Conservation (phyloP, 2,797 vertebrate species). For the Gymnoscopelus microlampas region DNA sequence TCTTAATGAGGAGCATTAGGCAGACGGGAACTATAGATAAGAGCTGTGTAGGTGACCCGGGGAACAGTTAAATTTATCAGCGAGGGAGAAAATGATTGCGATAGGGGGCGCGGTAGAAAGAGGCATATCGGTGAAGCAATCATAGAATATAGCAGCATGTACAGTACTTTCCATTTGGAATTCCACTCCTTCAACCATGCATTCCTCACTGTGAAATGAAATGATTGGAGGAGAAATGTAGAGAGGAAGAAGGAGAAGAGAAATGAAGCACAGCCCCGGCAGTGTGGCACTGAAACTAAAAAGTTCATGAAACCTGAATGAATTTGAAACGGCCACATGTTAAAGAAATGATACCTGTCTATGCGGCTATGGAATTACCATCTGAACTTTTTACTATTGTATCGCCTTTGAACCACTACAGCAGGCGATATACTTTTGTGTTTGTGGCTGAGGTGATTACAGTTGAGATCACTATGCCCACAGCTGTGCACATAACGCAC, state of each 20-base stretch:
- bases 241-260: constrained; percentile 7
- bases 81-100: constrained; percentile 20
- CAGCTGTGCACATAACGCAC: constrained; percentile 14
- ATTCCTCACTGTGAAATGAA: constrained; percentile 12
- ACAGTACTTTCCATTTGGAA: constrained; percentile 47
- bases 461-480: constrained; percentile 11
- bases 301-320: constrained; percentile 1
- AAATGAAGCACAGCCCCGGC: background rate
- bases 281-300: background rate
- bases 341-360: background rate
- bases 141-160: constrained; percentile 19
- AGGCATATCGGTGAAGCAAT: constrained; percentile 37
- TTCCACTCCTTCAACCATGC: constrained; percentile 33
- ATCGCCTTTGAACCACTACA: too few species aligned
- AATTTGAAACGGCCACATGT: background rate
- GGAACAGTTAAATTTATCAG: constrained; percentile 24
- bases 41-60: constrained; percentile 40
- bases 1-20: constrained; percentile 34
- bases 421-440: constrained; percentile 7
- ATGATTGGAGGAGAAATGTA: constrained; percentile 34
- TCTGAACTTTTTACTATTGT: background rate
- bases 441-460: constrained; percentile 32
- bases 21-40: constrained; percentile 38
- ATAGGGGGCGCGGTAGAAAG: constrained; percentile 24
- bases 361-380: constrained; percentile 14